phyloP scores from a whole-genome alignment of 2,113 vertebrate genomes.

The Diadophis punctatus region DNA sequence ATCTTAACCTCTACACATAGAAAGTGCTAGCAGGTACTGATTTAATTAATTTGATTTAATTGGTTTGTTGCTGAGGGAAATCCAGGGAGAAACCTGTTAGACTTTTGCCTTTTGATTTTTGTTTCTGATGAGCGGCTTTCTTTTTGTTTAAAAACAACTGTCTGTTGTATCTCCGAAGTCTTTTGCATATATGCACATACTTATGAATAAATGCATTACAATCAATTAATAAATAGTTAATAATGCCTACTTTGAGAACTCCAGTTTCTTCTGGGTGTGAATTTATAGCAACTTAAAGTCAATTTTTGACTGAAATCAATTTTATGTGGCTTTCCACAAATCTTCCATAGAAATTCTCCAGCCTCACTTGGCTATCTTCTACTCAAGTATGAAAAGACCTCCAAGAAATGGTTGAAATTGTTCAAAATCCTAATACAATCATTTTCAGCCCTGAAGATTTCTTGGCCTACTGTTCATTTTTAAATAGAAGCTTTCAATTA shows the following conservation, averaged over 20 bases:
- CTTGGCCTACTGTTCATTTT: slow-evolving; percentile 41
- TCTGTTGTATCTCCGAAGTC: background rate
- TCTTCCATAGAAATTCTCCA: slow-evolving; percentile 27
- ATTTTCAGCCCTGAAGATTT: slow-evolving; percentile 44
- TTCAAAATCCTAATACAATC: slow-evolving; percentile 49
- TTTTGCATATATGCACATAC: background rate
- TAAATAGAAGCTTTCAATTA: slow-evolving; percentile 45
- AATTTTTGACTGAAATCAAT: slow-evolving; percentile 39
- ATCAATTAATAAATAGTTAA: slow-evolving; percentile 15
- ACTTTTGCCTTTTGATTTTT: background rate
- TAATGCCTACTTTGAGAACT: slow-evolving; percentile 50
- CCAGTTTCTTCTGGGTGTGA: slow-evolving; percentile 31
- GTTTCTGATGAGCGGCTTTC: slow-evolving; percentile 14
- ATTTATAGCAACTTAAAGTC: slow-evolving; percentile 54
- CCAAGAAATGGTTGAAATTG: slow-evolving; percentile 50
- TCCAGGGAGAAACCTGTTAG: slow-evolving; percentile 10
- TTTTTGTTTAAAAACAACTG: slow-evolving; percentile 9
- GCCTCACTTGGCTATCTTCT: slow-evolving; percentile 52
- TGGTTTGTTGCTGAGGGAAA: background rate
- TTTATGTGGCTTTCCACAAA: slow-evolving; percentile 48
- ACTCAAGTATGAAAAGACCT: slow-evolving; percentile 41
- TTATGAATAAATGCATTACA: slow-evolving; percentile 49
- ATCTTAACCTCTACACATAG: background rate
- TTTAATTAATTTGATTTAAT: background rate
- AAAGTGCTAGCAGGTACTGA: background rate